Percentiles rank a stretch among this genome's conserved stretches.
phyloP scores from a whole-genome alignment of 2,113 vertebrate genomes.

The Orthonyx spaldingii region DNA sequence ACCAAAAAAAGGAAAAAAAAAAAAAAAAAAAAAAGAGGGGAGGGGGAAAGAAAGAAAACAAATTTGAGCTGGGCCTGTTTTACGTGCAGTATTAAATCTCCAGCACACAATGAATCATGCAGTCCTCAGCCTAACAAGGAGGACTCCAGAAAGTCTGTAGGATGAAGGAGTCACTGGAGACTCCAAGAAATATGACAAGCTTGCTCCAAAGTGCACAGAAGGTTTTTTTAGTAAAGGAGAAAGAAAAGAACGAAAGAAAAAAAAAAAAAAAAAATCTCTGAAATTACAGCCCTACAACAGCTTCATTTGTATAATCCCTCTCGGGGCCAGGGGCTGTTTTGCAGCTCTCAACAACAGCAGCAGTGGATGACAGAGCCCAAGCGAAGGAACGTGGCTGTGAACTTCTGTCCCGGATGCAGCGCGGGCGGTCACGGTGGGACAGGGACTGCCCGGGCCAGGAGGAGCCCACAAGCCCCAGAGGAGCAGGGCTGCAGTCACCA shows the following conservation, averaged over 20 bases:
- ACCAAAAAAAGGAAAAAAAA: neutral
- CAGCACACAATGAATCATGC: conserved; percentile 43
- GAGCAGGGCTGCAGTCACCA: neutral
- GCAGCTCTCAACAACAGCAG: neutral
- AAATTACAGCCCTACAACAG: neutral
- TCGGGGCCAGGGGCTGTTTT: neutral
- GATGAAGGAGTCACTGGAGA: conserved; percentile 37
- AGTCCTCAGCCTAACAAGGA: conserved; percentile 24
- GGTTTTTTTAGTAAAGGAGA: neutral
- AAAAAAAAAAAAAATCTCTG: neutral
- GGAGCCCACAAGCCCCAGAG: neutral
- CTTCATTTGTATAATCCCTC: neutral
- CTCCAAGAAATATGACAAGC: neutral
- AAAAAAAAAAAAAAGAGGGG: neutral
- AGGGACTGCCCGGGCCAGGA: rapidly evolving
- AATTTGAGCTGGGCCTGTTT: conserved; percentile 42
- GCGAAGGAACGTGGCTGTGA: rapidly evolving
- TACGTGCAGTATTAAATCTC: conserved; percentile 46
- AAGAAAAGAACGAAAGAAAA: neutral
- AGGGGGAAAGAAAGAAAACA: conserved; percentile 43
- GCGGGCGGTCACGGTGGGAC: rapidly evolving
- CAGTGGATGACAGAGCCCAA: neutral
- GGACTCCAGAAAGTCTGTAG: conserved; percentile 65
- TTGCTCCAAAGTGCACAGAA: neutral
- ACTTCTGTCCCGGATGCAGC: neutral